A percentile compares a stretch with the other conserved stretches of the same genome.
phyloP scores from a whole-genome alignment of 2,888 invertebrate genomes.

The Nematopogon swammerdamellus region DNA sequence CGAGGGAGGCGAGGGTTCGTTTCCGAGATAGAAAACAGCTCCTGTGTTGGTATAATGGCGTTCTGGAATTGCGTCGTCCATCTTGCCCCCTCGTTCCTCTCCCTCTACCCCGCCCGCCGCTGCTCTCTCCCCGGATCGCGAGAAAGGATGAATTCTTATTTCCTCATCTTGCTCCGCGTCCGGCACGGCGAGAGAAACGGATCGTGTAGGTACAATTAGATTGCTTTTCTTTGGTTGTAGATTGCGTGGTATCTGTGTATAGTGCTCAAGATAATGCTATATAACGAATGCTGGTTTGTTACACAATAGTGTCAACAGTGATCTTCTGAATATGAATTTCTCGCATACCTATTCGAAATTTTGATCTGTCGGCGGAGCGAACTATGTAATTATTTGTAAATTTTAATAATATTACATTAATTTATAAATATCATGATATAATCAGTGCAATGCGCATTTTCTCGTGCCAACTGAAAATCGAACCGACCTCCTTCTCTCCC shows the following conservation, averaged over 20 bases:
- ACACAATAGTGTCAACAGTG: too few relatives aligned
- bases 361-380: too few relatives aligned
- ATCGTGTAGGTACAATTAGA: conserved; percentile 43
- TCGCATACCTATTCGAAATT: too few relatives aligned
- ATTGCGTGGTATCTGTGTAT: too few relatives aligned
- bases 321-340: too few relatives aligned
- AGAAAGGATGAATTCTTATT: conserved; percentile 59
- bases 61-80: conserved; percentile 70
- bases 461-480: not conserved
- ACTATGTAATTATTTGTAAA: too few relatives aligned
- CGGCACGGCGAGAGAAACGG: conserved; percentile 25
- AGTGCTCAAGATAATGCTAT: too few relatives aligned
- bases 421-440: not conserved
- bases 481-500: not conserved
- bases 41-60: conserved; percentile 66
- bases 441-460: not conserved
- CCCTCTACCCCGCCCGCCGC: conserved; percentile 16
- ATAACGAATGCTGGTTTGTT: too few relatives aligned
- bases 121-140: conserved; percentile 28
- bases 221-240: conserved; percentile 48
- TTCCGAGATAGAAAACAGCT: conserved; percentile 60
- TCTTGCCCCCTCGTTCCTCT: conserved; percentile 53
- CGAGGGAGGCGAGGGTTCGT: conserved; percentile 34
- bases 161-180: conserved; percentile 51
- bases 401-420: too few relatives aligned